phyloP scores from a whole-genome alignment of 2,113 vertebrate genomes.

The Chrysochloris asiatica region DNA sequence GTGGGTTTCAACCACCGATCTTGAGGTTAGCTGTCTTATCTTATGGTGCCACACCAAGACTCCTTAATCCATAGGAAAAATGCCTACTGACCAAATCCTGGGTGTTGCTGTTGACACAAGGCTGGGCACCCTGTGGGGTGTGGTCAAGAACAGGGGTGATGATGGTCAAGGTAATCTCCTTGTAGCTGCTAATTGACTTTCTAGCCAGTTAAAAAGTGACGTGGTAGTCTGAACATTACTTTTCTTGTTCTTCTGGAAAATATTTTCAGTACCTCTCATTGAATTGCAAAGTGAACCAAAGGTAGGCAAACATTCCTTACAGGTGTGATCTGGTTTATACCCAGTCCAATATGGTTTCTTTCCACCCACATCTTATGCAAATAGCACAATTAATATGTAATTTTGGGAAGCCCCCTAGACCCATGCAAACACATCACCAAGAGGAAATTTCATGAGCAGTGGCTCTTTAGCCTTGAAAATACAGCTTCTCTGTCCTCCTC shows the following conservation, averaged over 20 bases:
- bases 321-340: neutral
- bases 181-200: conserved; percentile 29
- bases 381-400: neutral
- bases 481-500: conserved; percentile 84
- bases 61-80: neutral
- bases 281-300: conserved; percentile 19
- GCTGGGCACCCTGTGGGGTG: neutral
- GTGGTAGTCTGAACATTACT: neutral
- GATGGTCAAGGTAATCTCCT: neutral
- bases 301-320: neutral
- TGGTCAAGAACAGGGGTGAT: neutral
- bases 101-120: neutral
- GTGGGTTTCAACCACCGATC: no score
- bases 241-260: conserved; percentile 38
- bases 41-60: no score
- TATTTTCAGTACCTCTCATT: neutral
- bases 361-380: neutral
- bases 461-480: conserved; percentile 82
- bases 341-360: neutral
- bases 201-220: conserved; percentile 27
- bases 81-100: no score
- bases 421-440: neutral
- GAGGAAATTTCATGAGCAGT: neutral
- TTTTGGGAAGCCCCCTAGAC: neutral
- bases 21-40: no score